Percentiles rank a stretch among this genome's conserved stretches.
These are phyloP conservation scores for Drosophila atripex DNA, from an alignment of 2,888 invertebrate species.

Conservation along the genomic window DNA sequence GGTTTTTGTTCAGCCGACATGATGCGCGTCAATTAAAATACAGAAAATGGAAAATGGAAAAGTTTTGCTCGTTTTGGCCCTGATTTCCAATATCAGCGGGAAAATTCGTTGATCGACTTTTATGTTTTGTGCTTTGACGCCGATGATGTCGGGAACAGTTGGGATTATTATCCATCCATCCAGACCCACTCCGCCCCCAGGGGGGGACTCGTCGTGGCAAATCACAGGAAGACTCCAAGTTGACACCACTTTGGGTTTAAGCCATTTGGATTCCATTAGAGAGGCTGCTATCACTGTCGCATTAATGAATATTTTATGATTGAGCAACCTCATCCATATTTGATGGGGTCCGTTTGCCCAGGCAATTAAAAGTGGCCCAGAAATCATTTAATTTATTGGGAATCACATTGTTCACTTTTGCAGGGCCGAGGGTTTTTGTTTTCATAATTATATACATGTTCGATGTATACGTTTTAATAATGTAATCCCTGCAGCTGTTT, in stretches of 20 bases:
- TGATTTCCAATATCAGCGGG: conserved; percentile 26
- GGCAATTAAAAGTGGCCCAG: conserved; percentile 35
- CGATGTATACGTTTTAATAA: conserved; percentile 26
- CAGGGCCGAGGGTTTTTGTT: conserved; percentile 13
- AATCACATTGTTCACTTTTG: conserved; percentile 26
- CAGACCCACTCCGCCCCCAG: not conserved
- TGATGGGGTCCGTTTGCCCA: conserved; percentile 12
- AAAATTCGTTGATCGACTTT: conserved; percentile 45
- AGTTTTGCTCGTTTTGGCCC: conserved; percentile 36
- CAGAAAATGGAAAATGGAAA: conserved; percentile 42
- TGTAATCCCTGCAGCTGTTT: conserved; percentile 39
- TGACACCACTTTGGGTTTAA: conserved; percentile 2
- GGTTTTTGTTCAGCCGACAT: conserved; percentile 44
- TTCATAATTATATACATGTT: conserved; percentile 17
- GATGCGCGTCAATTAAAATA: conserved; percentile 57
- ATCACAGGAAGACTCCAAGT: conserved; percentile 7
- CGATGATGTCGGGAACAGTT: conserved; percentile 19
- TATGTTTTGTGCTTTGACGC: conserved; percentile 31
- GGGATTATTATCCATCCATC: conserved; percentile 11
- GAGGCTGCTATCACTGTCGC: not conserved
- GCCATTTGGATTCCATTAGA: conserved; percentile 16
- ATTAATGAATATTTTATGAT: conserved; percentile 19
- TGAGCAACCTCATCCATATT: conserved; percentile 19
- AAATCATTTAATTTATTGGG: conserved; percentile 35
- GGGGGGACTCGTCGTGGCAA: conserved; percentile 1